phyloP scores from a whole-genome alignment of 2,888 invertebrate species.

The Kryphioiulus occultus region DNA sequence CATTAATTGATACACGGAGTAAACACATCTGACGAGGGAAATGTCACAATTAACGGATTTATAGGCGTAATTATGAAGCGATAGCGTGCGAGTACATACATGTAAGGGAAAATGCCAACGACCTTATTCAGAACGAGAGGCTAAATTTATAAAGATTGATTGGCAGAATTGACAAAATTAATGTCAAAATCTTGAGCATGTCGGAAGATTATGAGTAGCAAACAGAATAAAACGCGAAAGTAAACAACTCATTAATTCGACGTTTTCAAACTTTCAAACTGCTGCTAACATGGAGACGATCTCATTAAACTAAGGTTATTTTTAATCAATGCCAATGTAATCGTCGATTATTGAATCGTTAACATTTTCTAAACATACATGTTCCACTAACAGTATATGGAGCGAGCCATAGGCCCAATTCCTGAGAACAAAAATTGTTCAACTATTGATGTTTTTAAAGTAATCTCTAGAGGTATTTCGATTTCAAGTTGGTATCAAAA shows the following conservation, averaged over 20 bases:
- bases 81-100: background rate
- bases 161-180: background rate
- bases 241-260: background rate
- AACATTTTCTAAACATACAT: too few relatives aligned
- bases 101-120: background rate
- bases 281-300: background rate
- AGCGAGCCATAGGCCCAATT: too few relatives aligned
- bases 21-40: background rate
- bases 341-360: background rate
- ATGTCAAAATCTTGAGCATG: background rate
- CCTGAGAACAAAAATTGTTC: background rate
- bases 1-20: background rate
- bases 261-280: background rate
- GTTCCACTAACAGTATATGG: too few relatives aligned
- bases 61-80: slow-evolving; percentile 4
- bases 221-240: background rate
- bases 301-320: background rate
- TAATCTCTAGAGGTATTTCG: background rate
- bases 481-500: too few relatives aligned
- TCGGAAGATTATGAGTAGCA: background rate
- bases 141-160: background rate
- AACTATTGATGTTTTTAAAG: background rate
- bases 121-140: background rate
- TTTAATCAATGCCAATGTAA: background rate
- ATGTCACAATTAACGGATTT: slow-evolving; percentile 16